Evolutionary conservation across 2,113 vertebrate genomes (phyloP).

Genomic region (Rhea americana): DNA sequence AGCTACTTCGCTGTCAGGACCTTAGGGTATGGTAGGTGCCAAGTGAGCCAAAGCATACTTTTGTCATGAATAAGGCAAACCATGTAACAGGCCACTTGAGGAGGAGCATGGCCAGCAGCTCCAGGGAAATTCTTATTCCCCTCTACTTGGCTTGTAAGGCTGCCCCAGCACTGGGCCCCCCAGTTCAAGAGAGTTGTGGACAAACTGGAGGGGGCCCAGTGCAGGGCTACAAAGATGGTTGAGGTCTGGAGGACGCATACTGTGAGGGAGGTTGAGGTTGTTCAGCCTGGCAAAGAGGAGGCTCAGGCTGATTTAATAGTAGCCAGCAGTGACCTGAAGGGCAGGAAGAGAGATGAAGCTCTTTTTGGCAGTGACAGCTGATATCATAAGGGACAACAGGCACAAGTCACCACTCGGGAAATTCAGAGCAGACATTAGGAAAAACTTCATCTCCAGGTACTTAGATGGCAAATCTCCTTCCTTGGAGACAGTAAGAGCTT

Average conservation of each 20-base stretch:
- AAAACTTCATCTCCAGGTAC: neutral
- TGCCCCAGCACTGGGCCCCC: neutral
- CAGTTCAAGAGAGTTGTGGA: neutral
- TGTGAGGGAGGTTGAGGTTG: neutral
- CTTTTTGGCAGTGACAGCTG: neutral
- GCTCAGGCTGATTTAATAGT: neutral
- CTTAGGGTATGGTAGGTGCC: accelerated
- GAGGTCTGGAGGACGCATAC: neutral
- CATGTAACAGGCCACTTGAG: neutral
- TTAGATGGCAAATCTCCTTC: neutral
- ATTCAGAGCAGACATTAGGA: neutral
- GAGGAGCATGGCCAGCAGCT: neutral
- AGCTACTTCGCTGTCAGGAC: neutral
- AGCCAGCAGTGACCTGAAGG: neutral
- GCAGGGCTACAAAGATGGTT: neutral
- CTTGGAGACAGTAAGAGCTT: neutral
- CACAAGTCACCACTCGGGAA: neutral
- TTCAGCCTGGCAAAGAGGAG: neutral
- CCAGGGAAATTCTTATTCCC: neutral
- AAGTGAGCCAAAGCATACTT: neutral
- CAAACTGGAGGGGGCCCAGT: neutral
- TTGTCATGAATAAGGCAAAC: neutral
- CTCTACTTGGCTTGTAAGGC: neutral
- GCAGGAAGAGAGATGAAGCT: neutral
- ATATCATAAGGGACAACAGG: neutral